Conservation (phyloP, 2,113 vertebrate genomes). For the Notarius lentiginosus region DNA sequence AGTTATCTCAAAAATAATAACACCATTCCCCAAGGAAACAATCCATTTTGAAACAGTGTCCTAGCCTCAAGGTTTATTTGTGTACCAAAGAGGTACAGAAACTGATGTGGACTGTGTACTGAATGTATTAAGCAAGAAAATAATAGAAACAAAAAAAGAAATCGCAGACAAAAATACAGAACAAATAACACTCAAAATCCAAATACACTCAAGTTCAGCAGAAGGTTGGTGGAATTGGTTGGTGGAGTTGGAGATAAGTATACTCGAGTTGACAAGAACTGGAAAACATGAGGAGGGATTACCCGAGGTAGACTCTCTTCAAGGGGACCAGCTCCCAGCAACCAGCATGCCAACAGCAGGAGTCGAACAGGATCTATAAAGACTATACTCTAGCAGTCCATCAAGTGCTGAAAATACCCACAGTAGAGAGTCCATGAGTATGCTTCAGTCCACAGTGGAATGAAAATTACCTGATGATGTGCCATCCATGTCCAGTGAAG, state of each 20-base stretch:
- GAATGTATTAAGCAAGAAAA: background rate
- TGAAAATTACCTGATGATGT: background rate
- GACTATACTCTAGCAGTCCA: background rate
- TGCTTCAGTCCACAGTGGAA: background rate
- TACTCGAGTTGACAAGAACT: background rate
- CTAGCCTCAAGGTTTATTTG: background rate
- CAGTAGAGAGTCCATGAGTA: background rate
- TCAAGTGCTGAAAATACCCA: conserved; percentile 1
- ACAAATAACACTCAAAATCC: background rate
- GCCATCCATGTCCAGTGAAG: background rate
- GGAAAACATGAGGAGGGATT: background rate
- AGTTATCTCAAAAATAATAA: conserved; percentile 9
- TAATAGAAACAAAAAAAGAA: background rate
- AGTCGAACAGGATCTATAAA: background rate
- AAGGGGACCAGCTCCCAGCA: background rate
- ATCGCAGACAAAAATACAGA: background rate
- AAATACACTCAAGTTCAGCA: background rate
- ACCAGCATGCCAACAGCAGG: background rate
- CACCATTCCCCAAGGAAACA: background rate
- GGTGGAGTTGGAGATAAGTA: background rate
- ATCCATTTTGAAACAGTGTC: background rate
- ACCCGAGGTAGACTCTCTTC: background rate
- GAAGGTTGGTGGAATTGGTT: background rate
- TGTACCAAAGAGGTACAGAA: background rate
- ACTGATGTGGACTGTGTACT: background rate